phyloP scores from a whole-genome alignment of 2,113 vertebrate genomes.

The Myodes glareolus region DNA sequence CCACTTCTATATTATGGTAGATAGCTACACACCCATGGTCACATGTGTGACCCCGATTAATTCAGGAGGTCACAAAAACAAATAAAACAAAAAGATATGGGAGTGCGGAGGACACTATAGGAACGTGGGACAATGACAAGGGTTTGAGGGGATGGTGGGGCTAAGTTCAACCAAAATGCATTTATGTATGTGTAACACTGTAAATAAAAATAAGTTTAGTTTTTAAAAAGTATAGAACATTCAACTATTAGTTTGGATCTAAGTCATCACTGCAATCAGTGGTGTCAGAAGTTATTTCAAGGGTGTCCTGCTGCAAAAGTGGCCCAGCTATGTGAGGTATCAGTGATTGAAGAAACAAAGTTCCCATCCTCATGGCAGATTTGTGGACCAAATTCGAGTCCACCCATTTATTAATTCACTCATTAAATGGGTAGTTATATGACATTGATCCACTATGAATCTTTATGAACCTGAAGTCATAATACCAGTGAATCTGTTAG shows the following conservation, averaged over 20 bases:
- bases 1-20: not conserved
- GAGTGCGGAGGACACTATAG: not conserved
- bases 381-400: not conserved
- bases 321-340: not conserved
- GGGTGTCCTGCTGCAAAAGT: not conserved
- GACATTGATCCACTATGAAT: not conserved
- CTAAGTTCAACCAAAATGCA: not conserved
- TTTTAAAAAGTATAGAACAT: not conserved
- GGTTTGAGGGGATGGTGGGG: not conserved
- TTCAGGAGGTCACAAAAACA: not conserved
- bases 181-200: not conserved
- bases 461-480: not conserved
- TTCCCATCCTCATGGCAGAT: not conserved
- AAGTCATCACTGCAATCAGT: not conserved
- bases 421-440: not conserved
- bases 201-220: not conserved
- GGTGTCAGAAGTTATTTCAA: not conserved
- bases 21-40: not conserved
- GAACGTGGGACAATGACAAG: not conserved
- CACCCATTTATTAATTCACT: not conserved
- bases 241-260: not conserved
- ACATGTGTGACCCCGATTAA: not conserved
- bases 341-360: not conserved
- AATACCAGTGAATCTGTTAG: not conserved
- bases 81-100: not conserved